Percentiles rank a stretch among this genome's conserved stretches.
phyloP scores from a whole-genome alignment of 2,113 vertebrate genomes.

The Dicrurus megarhynchus region DNA sequence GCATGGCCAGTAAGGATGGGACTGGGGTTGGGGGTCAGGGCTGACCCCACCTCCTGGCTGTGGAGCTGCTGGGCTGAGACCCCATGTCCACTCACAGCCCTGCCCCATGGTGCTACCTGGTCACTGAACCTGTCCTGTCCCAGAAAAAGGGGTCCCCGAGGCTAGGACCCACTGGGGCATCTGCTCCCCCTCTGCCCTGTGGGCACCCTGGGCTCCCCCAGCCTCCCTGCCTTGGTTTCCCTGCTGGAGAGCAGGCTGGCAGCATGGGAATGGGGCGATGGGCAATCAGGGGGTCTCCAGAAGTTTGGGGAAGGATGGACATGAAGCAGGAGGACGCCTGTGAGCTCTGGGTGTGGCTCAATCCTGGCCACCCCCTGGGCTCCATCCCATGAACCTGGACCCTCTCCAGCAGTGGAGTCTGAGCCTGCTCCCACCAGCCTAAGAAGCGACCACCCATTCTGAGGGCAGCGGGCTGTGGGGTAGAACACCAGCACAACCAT shows the following conservation, averaged over 20 bases:
- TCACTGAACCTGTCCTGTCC: neutral
- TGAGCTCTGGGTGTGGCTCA: neutral
- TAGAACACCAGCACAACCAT: neutral
- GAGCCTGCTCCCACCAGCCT: neutral
- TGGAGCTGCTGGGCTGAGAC: neutral
- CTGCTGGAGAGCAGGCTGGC: neutral
- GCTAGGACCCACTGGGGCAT: neutral
- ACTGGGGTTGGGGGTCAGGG: neutral
- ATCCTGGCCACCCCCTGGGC: accelerated
- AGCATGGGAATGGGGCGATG: accelerated
- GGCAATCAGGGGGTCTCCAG: neutral
- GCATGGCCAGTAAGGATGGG: neutral
- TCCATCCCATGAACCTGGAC: neutral
- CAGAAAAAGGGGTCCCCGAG: neutral
- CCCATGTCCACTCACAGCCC: accelerated
- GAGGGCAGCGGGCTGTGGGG: accelerated
- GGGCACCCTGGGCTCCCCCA: neutral
- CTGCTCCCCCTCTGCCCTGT: neutral
- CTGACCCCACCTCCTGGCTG: neutral
- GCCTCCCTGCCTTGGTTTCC: neutral
- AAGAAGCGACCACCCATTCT: neutral
- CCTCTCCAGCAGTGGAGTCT: neutral
- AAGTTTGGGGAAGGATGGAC: neutral
- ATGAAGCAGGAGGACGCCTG: neutral
- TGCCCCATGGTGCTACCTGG: neutral